Evolutionary conservation across 2,888 invertebrate genomes (phyloP).

Genomic region (Dryococelus australis): DNA sequence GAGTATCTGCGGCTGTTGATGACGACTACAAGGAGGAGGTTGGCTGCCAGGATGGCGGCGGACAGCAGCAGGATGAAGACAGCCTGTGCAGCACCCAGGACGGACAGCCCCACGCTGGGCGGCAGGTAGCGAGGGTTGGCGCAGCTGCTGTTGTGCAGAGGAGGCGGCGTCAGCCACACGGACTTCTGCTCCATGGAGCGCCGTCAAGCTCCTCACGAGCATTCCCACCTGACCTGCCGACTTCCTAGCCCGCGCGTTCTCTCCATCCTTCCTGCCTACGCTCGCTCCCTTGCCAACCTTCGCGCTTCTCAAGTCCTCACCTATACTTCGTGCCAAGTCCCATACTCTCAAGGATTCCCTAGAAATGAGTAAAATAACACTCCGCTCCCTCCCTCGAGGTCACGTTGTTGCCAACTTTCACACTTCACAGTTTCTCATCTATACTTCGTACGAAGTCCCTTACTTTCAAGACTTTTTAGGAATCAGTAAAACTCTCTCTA

Average conservation of each 20-base stretch:
- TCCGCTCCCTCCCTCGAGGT: too few species aligned
- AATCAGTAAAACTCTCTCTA: too few species aligned
- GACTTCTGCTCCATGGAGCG: constrained; percentile 40
- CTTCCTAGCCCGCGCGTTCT: too few species aligned
- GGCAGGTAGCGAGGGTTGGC: constrained; percentile 73
- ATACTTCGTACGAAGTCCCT: too few species aligned
- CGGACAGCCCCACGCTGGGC: constrained; percentile 61
- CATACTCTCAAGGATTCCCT: too few species aligned
- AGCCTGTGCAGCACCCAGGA: constrained; percentile 78
- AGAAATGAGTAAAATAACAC: too few species aligned
- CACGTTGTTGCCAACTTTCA: too few species aligned
- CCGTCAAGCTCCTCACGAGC: background rate
- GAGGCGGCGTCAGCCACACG: constrained; percentile 75
- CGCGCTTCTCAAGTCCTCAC: background rate
- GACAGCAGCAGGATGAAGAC: constrained; percentile 78
- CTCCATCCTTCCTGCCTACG: too few species aligned
- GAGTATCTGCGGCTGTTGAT: constrained; percentile 84
- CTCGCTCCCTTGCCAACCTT: background rate
- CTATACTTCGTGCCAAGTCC: too few species aligned
- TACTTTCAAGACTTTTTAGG: too few species aligned
- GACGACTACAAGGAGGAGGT: constrained; percentile 83
- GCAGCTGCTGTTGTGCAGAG: constrained; percentile 84
- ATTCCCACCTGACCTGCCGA: too few species aligned
- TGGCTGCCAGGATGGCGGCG: constrained; percentile 80
- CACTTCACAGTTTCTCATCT: too few species aligned